A percentile compares a stretch with the other conserved stretches of the same genome.
phyloP scores from a whole-genome alignment of 2,113 vertebrate genomes.

The Rafetus swinhoei region DNA sequence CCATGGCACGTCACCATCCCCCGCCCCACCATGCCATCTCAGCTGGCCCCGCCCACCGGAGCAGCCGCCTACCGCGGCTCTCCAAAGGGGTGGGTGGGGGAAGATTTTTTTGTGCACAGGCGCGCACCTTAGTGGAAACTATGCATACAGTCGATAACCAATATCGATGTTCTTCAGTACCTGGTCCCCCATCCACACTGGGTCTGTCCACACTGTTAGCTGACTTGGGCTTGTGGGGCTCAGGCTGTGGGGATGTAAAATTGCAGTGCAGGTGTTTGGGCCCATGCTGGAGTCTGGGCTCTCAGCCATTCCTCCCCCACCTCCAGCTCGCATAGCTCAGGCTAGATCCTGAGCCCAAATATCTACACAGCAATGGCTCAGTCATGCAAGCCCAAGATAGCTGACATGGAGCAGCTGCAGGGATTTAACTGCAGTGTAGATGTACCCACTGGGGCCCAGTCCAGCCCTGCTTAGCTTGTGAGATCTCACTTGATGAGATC shows the following conservation, averaged over 20 bases:
- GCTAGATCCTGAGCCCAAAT: not conserved
- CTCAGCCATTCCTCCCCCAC: not conserved
- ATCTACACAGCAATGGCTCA: not conserved
- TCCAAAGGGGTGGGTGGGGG: too few relatives aligned
- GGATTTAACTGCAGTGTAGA: not conserved
- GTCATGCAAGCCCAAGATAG: not conserved
- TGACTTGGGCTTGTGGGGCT: not conserved
- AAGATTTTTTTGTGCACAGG: too few relatives aligned
- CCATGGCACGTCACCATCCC: too few relatives aligned
- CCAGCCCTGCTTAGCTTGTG: not conserved
- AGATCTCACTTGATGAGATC: not conserved
- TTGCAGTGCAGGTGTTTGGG: not conserved
- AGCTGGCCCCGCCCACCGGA: too few relatives aligned
- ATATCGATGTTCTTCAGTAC: not conserved
- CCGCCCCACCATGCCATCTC: too few relatives aligned
- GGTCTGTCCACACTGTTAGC: not conserved
- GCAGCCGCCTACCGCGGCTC: too few relatives aligned
- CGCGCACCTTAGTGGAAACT: too few relatives aligned
- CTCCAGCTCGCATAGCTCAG: not conserved
- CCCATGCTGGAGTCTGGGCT: not conserved
- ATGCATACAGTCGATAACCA: not conserved
- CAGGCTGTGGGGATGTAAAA: not conserved
- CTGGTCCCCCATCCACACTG: not conserved
- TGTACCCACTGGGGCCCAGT: not conserved
- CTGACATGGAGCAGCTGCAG: not conserved